phyloP scores from a whole-genome alignment of 2,797 vertebrate species.

The Pachyuromys duprasi region DNA sequence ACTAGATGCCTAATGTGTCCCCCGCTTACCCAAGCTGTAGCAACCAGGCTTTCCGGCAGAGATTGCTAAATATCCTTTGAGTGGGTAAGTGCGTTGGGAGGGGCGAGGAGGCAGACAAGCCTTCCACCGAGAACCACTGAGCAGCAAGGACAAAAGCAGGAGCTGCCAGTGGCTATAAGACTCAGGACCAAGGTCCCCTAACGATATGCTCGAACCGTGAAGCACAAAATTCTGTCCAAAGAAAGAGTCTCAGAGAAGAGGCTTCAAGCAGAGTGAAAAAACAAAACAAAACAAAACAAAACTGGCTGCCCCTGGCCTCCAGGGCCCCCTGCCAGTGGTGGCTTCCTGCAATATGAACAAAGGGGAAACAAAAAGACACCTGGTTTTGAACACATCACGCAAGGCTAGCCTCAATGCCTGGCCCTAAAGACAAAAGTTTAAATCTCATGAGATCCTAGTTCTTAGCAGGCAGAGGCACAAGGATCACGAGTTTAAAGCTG shows the following conservation, averaged over 20 bases:
- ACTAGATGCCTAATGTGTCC: neutral
- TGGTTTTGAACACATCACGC: neutral
- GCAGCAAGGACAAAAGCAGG: neutral
- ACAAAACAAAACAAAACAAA: no score
- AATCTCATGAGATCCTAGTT: neutral
- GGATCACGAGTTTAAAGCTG: neutral
- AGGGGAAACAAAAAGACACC: neutral
- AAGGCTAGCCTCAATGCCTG: neutral
- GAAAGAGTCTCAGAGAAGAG: neutral
- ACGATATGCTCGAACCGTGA: neutral
- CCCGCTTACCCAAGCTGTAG: neutral
- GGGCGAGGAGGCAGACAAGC: neutral
- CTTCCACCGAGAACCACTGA: neutral
- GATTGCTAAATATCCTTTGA: neutral
- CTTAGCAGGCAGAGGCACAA: neutral
- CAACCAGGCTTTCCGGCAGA: neutral
- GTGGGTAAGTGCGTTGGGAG: neutral
- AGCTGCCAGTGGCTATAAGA: neutral
- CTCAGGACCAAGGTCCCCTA: neutral
- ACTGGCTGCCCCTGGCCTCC: no score
- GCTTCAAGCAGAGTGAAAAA: neutral
- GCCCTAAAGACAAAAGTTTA: neutral
- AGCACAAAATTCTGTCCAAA: neutral
- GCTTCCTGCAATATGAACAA: neutral
- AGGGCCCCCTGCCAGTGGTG: neutral